Conservation (phyloP, 2,888 invertebrate species). For the Stenichneumon culpator region DNA sequence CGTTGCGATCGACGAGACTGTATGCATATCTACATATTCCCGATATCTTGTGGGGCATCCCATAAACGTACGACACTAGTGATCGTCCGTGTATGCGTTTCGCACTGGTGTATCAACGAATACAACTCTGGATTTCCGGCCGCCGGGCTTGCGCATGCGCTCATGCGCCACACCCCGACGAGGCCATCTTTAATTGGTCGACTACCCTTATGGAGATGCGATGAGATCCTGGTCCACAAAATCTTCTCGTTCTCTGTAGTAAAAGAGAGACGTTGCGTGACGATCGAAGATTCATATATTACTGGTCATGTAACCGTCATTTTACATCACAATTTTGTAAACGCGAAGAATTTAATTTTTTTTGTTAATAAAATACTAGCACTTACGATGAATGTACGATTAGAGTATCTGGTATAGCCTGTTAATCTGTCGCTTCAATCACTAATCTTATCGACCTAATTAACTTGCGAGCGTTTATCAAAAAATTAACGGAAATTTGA, state of each 20-base stretch:
- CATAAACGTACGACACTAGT: neutral
- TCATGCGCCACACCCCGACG: slow-evolving; percentile 81
- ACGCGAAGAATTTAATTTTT: neutral
- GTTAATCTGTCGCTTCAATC: neutral
- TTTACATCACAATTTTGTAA: neutral
- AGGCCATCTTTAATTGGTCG: slow-evolving; percentile 80
- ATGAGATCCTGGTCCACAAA: neutral
- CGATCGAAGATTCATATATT: neutral
- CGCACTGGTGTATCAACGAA: neutral
- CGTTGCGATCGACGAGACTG: slow-evolving; percentile 2
- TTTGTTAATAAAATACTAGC: neutral
- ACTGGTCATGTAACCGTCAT: slow-evolving; percentile 6
- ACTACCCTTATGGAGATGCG: slow-evolving; percentile 34
- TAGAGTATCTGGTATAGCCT: neutral
- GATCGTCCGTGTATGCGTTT: neutral
- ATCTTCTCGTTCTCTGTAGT: neutral
- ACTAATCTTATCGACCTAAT: neutral
- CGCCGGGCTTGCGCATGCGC: slow-evolving; percentile 76
- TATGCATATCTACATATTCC: neutral
- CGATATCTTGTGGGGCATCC: slow-evolving; percentile 8
- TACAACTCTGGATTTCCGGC: slow-evolving; percentile 19
- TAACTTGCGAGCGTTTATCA: neutral
- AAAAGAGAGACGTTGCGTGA: neutral
- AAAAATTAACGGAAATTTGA: neutral
- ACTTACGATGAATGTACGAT: neutral